Percentiles rank a stretch among this genome's conserved stretches.
Conservation (phyloP, 2,113 vertebrate species). For the Zosterops lateralis region DNA sequence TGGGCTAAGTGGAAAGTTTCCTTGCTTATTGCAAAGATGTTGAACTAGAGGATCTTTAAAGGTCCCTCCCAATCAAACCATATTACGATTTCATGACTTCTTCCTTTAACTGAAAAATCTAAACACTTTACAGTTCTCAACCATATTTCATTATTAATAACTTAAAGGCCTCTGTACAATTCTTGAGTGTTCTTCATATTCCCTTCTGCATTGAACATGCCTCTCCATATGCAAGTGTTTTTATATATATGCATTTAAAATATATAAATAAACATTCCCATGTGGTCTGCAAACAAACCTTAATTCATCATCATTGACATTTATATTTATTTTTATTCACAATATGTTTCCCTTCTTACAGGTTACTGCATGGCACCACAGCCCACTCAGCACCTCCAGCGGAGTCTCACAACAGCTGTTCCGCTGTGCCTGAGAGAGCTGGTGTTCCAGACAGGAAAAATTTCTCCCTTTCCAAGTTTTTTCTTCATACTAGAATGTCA, state of each 20-base stretch:
- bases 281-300: neutral
- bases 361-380: neutral
- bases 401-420: slow-evolving; percentile 8
- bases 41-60: neutral
- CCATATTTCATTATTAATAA: neutral
- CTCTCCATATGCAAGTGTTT: neutral
- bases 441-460: neutral
- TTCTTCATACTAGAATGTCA: neutral
- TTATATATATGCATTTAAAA: neutral
- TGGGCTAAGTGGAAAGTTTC: neutral
- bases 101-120: neutral
- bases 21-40: neutral
- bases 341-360: neutral
- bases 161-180: neutral
- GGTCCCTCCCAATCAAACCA: neutral
- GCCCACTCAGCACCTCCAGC: neutral
- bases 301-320: neutral
- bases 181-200: neutral
- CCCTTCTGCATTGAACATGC: neutral
- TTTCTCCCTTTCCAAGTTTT: neutral
- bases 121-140: neutral
- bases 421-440: neutral
- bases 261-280: neutral
- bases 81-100: neutral
- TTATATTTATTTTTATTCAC: slow-evolving; percentile 7